A percentile compares a stretch with the other conserved stretches of the same genome.
Conservation (phyloP, 2,113 vertebrate species). For the Chroicocephalus ridibundus region DNA sequence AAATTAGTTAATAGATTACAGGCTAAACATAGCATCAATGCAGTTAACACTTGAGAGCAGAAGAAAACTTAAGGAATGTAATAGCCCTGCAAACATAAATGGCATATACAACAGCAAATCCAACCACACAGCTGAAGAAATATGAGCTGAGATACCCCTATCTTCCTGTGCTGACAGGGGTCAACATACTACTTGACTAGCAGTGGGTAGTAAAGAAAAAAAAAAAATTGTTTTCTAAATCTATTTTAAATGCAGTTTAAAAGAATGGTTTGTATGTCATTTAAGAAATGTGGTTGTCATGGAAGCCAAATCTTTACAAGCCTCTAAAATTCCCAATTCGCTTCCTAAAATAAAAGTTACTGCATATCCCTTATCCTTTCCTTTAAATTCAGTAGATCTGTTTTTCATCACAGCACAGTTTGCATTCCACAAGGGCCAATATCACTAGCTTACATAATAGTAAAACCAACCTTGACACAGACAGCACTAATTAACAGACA, state of each 20-base stretch:
- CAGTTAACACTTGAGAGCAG: neutral
- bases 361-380: neutral
- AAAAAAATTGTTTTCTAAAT: neutral
- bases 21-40: neutral
- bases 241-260: neutral
- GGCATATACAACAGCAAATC: neutral
- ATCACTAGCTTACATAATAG: conserved; percentile 62
- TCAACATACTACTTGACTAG: neutral
- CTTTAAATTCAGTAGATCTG: neutral
- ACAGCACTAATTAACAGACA: conserved; percentile 63
- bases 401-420: neutral
- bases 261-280: neutral
- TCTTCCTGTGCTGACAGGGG: neutral
- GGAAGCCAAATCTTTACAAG: neutral
- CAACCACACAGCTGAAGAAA: neutral
- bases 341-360: neutral
- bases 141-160: neutral
- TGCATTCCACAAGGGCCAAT: conserved; percentile 54
- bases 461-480: conserved; percentile 60
- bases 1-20: neutral
- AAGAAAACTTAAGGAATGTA: neutral
- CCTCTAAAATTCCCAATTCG: neutral
- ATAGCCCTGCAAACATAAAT: neutral
- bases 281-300: neutral
- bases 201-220: neutral